Conservation (phyloP, 2,797 vertebrate genomes). For the Rousettus madagascariensis region DNA sequence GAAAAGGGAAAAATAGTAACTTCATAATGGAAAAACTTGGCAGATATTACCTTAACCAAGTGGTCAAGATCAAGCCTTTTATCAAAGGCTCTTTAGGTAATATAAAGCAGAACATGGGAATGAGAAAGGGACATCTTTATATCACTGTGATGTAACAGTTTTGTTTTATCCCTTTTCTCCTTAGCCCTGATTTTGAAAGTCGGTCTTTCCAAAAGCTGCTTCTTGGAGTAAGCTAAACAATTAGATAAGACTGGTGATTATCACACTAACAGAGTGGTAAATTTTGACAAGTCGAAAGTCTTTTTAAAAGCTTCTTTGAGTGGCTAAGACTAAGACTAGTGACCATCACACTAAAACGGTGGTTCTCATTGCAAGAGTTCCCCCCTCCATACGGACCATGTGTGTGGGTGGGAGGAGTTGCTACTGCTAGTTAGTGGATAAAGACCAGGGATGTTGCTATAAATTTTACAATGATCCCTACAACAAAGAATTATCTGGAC, state of each 20-base stretch:
- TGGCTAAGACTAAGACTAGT: not conserved
- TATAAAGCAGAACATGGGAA: not conserved
- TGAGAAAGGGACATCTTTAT: not conserved
- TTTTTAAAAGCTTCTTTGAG: not conserved
- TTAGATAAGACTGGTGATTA: not conserved
- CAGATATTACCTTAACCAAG: not conserved
- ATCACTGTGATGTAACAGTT: not conserved
- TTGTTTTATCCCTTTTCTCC: not conserved
- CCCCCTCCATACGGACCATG: not conserved
- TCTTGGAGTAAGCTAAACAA: not conserved
- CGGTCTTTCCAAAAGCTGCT: not conserved
- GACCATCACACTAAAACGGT: not conserved
- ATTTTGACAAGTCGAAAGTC: not conserved
- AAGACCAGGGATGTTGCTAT: not conserved
- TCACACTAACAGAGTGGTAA: not conserved
- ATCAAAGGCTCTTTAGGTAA: not conserved
- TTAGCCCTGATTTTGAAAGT: conserved; percentile 5
- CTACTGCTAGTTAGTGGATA: not conserved
- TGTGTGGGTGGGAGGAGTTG: too few species aligned
- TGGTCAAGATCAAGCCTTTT: not conserved
- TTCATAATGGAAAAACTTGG: not conserved
- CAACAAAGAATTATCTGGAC: not conserved
- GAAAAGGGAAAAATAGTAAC: not conserved
- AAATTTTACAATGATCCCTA: not conserved
- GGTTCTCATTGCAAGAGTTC: not conserved